Base-by-base conservation (phyloP, 2,113 vertebrate genomes). In the Microtus pennsylvanicus region DNA sequence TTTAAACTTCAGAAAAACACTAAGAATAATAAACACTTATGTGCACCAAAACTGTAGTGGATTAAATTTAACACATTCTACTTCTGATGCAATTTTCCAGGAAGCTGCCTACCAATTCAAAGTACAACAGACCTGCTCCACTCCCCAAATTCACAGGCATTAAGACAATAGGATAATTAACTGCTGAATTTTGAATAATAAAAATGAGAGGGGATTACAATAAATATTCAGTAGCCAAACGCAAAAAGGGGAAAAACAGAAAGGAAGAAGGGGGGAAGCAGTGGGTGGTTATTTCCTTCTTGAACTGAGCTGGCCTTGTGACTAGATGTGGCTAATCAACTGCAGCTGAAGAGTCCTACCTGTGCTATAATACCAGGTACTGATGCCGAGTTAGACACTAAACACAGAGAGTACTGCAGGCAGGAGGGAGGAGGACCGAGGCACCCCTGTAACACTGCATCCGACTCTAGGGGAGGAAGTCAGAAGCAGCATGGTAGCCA, bases 51-150 rank as follows among this genome's bases (percentile, higher is more conserved):
- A 55, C 35, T 93, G 1, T 55, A 75, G 33, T 33, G 47, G 16
- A 92, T 45, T 92, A 78, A 93, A 96, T 69, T 78, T 52, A 86
- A 70, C 24, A 70, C 52, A 88, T 89, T 95, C 75, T 80, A 35
- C 45, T 42, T 96, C 83, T 30, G 11, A 83, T 30, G 72, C 55
- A 83, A 8, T 75, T 94, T 82, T 24, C 74, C 61, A 75, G 21
- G 58, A 93, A 47, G 35, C 74, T 85, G 50, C 6, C 52, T 72
- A n/a, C 14, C 4, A 22, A 89, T 6, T 30, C 4, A 47, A 93
- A 75, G 24, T 55, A n/a, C 74, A 50, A 85, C 4, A 75, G 14
- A 26, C 85, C 61, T 67, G 35, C 47, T 91, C 67, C 13, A 33
- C 47, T 13, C 42, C 33, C 67, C 22, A 58, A 58, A 86, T 72